phyloP scores from a whole-genome alignment of 1,140 invertebrate genomes.

The Drosophila rufa region DNA sequence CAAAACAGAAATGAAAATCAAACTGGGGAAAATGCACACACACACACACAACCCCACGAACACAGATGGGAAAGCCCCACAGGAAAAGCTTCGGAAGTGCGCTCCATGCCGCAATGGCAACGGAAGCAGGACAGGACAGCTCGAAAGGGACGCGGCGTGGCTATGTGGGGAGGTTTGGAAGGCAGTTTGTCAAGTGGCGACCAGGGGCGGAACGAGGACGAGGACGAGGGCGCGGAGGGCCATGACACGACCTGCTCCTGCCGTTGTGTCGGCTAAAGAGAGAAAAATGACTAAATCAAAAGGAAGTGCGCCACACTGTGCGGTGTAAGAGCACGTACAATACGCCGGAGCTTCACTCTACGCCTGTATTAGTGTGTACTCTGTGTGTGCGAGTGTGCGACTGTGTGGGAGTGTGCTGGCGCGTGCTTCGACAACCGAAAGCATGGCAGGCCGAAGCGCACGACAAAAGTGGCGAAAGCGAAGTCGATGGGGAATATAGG shows the following conservation, averaged over 20 bases:
- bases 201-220: constrained; percentile 4
- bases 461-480: constrained; percentile 33
- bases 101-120: constrained; percentile 73
- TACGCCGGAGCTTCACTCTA: constrained; percentile 46
- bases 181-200: constrained; percentile 60
- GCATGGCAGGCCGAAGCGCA: constrained; percentile 49
- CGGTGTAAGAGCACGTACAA: constrained; percentile 80
- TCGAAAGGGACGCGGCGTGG: constrained; percentile 17
- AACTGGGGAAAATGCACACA: constrained; percentile 50
- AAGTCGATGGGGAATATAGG: no score
- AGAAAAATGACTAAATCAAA: constrained; percentile 85
- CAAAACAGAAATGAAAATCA: constrained; percentile 79
- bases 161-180: constrained; percentile 8
- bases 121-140: constrained; percentile 46
- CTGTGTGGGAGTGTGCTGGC: constrained; percentile 65
- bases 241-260: constrained; percentile 58
- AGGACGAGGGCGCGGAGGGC: constrained; percentile 15
- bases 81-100: constrained; percentile 79
- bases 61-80: constrained; percentile 43
- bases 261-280: constrained; percentile 75
- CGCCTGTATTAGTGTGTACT: constrained; percentile 33
- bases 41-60: constrained; percentile 37
- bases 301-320: constrained; percentile 82
- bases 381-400: constrained; percentile 47
- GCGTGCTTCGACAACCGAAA: constrained; percentile 78